Conservation (phyloP, 2,113 vertebrate species). For the Nesoenas mayeri region DNA sequence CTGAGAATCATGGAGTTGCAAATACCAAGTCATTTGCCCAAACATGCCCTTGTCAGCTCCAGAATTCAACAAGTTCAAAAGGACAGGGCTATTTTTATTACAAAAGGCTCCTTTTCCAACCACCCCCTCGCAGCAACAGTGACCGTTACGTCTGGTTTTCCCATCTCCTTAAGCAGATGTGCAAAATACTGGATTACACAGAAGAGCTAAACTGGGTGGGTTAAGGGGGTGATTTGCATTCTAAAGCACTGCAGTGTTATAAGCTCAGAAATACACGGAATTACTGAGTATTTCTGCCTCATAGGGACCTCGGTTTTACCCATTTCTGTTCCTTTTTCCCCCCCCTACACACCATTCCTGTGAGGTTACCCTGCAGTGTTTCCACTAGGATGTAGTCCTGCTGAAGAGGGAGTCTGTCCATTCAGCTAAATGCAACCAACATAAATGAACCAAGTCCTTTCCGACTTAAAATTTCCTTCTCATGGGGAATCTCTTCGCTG, state of each 20-base stretch:
- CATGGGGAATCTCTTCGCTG: not conserved
- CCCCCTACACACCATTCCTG: not conserved
- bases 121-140: not conserved
- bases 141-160: not conserved
- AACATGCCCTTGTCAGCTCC: not conserved
- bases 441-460: not conserved
- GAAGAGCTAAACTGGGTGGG: not conserved
- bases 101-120: not conserved
- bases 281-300: not conserved
- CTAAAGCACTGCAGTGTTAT: not conserved
- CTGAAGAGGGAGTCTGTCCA: not conserved
- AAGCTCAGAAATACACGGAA: not conserved
- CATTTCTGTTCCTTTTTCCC: not conserved
- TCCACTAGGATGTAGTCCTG: not conserved
- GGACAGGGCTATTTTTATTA: not conserved
- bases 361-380: not conserved
- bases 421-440: not conserved
- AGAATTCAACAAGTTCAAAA: conserved; percentile 36
- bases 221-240: not conserved
- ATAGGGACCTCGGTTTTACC: rapidly evolving
- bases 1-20: not conserved
- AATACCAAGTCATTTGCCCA: not conserved
- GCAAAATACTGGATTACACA: not conserved
- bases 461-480: not conserved
- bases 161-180: conserved; percentile 23